Percentiles rank a stretch among this genome's conserved stretches.
phyloP scores from a whole-genome alignment of 2,113 vertebrate genomes.

The Nymphicus hollandicus region DNA sequence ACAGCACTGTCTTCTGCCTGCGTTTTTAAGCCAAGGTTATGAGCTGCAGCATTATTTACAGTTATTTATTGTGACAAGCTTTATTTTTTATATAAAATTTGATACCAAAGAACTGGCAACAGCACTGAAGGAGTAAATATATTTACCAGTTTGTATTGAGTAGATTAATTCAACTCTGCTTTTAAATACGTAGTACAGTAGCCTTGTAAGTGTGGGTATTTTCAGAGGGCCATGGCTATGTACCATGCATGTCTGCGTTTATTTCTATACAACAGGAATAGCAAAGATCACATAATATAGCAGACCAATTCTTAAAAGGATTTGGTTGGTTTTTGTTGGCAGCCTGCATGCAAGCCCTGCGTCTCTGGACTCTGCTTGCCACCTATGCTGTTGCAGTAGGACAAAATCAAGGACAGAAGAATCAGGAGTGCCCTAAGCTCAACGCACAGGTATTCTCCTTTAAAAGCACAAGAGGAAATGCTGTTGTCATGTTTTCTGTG shows the following conservation, averaged over 20 bases:
- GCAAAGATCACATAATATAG: not conserved
- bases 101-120: not conserved
- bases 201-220: not conserved
- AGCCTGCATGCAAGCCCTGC: slow-evolving; percentile 65
- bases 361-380: slow-evolving; percentile 59
- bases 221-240: not conserved
- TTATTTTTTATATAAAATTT: not conserved
- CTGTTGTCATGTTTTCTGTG: slow-evolving; percentile 2
- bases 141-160: not conserved
- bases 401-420: slow-evolving; percentile 70
- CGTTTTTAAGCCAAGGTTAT: not conserved
- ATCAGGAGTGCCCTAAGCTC: slow-evolving; percentile 55
- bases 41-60: not conserved
- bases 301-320: slow-evolving; percentile 56
- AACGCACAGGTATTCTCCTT: slow-evolving; percentile 67
- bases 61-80: not conserved
- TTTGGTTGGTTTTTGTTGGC: slow-evolving; percentile 66
- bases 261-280: not conserved
- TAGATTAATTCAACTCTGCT: not conserved
- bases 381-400: slow-evolving; percentile 63
- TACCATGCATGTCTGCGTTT: not conserved
- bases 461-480: slow-evolving; percentile 10
- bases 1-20: not conserved
- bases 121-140: not conserved
- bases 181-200: not conserved